Evolutionary conservation across 1,140 invertebrate genomes (phyloP).

Genomic region (Lepidurus couesii): DNA sequence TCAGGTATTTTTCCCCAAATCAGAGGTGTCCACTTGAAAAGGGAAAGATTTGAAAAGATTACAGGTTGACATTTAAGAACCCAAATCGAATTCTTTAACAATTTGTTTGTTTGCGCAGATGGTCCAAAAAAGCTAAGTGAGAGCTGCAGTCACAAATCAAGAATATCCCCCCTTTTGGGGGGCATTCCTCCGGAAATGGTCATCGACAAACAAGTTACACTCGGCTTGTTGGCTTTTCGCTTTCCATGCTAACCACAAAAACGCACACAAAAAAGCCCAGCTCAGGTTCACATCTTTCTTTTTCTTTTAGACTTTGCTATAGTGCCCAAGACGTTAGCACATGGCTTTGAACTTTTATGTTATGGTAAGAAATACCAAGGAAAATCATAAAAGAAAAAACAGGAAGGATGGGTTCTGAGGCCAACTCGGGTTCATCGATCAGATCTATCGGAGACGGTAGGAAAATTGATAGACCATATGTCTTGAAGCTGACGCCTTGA

Average conservation of each 20-base stretch:
- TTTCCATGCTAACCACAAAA: background rate
- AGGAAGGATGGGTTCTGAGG: background rate
- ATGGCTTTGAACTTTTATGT: too few relatives aligned
- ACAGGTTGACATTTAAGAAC: background rate
- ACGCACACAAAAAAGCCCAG: background rate
- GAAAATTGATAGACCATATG: conserved; percentile 8
- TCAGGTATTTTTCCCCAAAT: background rate
- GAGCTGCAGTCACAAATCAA: background rate
- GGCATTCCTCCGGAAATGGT: background rate
- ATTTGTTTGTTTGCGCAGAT: background rate
- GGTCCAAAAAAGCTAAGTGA: background rate
- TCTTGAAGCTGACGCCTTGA: conserved; percentile 1
- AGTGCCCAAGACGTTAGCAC: too few relatives aligned
- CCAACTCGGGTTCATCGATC: background rate
- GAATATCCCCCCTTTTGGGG: background rate
- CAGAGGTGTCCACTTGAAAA: background rate
- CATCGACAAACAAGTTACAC: background rate
- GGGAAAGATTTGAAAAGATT: background rate
- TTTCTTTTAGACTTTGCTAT: background rate
- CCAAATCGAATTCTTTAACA: background rate
- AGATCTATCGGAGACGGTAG: background rate
- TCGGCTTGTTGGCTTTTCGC: background rate
- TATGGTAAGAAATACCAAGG: too few relatives aligned
- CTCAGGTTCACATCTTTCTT: background rate
- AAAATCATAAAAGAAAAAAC: too few relatives aligned